These are phyloP conservation scores for Oreochromis aureus DNA, from an alignment of 2,113 vertebrate genomes.

Conservation along the genomic window DNA sequence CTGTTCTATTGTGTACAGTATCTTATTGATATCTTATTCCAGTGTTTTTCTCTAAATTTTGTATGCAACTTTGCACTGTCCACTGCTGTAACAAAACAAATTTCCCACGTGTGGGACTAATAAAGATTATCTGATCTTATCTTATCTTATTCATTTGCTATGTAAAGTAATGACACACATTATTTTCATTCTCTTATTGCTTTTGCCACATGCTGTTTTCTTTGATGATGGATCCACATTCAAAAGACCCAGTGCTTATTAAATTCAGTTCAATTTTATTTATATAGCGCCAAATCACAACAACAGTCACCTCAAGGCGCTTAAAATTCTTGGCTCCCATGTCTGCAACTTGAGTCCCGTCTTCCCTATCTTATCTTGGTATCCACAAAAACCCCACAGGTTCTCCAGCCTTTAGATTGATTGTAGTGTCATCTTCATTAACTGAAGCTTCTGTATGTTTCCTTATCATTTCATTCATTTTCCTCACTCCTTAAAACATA, in stretches of 20 bases:
- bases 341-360: neutral
- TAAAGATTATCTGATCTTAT: too few relatives aligned
- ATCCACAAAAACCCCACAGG: neutral
- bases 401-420: neutral
- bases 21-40: too few relatives aligned
- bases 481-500: neutral
- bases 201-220: neutral
- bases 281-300: too few relatives aligned
- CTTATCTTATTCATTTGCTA: too few relatives aligned
- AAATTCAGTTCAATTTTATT: neutral
- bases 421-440: neutral
- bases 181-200: neutral
- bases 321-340: neutral
- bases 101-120: too few relatives aligned
- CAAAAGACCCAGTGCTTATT: accelerated
- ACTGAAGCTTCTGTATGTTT: neutral
- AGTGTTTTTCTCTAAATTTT: too few relatives aligned
- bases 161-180: neutral
- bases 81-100: too few relatives aligned
- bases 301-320: too few relatives aligned
- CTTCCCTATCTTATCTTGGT: too few relatives aligned
- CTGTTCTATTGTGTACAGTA: too few relatives aligned
- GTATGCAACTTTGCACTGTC: too few relatives aligned
- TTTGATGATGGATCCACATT: neutral
- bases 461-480: neutral